Evolutionary conservation across 2,888 invertebrate genomes (phyloP), one percentile per base, ranked within the genome.

Genomic region (Acleris holmiana): DNA sequence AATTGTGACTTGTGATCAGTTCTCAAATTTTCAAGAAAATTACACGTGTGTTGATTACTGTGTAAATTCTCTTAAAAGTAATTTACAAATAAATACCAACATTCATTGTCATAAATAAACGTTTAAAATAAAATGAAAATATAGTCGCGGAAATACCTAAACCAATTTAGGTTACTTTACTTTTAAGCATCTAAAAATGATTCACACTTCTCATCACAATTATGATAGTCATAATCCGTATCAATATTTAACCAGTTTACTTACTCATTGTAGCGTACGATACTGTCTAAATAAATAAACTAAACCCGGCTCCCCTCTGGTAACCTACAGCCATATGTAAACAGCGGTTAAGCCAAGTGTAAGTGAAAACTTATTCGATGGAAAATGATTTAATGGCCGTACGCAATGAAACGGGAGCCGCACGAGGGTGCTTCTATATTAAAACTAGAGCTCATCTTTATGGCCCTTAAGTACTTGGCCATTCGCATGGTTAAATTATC

Each of bases 341-440:
- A 76, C 74, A 74, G 70, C 66, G 71, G 68, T 67, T 68, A 69
- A 74, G 61, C 70, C 68, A 62, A 70, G 71, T 73, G 72, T 73
- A 70, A 77, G 73, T 73, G 72, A 73, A 75, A 74, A 72, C 73
- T 73, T 75, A 79, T 76, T 75, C 72, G 71, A 71, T 71, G 72
- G 73, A 76, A 79, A 79, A 74, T 75, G 67, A 73, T 75, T 77
- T 75, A 75, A 76, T 74, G 73, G 64, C 40, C 47, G 59, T 49
- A 54, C 66, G 63, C 61, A 67, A 63, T 61, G 57, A 61, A 51
- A 63, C 50, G 54, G 44, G 59, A 60, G 40, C 40, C 17, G 49
- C 44, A 40, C 49, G 63, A 58, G 62, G 62, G 65, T 55, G 65
- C 41, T 54, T 44, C 55, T 35, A 48, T 54, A 60, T 61, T 65